Percentiles rank a stretch among this genome's conserved stretches.
Evolutionary conservation across 2,113 vertebrate genomes (phyloP).

Genomic region (Rhynchomys soricoides): DNA sequence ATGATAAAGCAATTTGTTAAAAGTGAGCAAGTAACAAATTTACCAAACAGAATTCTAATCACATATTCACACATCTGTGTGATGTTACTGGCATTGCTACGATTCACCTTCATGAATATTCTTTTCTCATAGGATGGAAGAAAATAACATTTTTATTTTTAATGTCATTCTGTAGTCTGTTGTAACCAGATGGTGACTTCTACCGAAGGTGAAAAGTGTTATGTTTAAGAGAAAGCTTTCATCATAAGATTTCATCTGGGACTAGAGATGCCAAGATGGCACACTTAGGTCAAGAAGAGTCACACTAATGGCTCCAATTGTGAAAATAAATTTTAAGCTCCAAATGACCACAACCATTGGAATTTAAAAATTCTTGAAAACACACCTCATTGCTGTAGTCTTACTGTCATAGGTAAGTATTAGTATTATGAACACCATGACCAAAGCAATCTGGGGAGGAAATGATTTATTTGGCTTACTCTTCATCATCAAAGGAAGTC

Average conservation of each 20-base stretch:
- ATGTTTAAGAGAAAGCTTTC: slow-evolving; percentile 48
- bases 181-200: slow-evolving; percentile 3
- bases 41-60: not conserved
- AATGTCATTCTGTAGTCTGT: slow-evolving; percentile 24
- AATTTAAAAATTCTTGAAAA: slow-evolving; percentile 34
- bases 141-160: not conserved
- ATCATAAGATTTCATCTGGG: slow-evolving; percentile 6
- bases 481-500: not conserved
- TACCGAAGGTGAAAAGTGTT: slow-evolving; percentile 40
- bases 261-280: slow-evolving; percentile 2
- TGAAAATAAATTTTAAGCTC: slow-evolving; percentile 52
- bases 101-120: slow-evolving; percentile 27
- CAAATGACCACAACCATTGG: not conserved
- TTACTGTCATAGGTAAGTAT: not conserved
- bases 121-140: not conserved
- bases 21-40: not conserved
- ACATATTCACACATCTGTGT: not conserved
- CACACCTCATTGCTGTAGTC: not conserved
- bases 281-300: slow-evolving; percentile 24
- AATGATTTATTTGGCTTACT: not conserved
- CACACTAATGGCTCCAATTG: slow-evolving; percentile 2
- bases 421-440: not conserved
- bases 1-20: slow-evolving; percentile 14
- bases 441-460: not conserved
- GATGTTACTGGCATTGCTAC: not conserved